Base-by-base conservation (phyloP, 2,888 invertebrate species). In the Papilio protenor region DNA sequence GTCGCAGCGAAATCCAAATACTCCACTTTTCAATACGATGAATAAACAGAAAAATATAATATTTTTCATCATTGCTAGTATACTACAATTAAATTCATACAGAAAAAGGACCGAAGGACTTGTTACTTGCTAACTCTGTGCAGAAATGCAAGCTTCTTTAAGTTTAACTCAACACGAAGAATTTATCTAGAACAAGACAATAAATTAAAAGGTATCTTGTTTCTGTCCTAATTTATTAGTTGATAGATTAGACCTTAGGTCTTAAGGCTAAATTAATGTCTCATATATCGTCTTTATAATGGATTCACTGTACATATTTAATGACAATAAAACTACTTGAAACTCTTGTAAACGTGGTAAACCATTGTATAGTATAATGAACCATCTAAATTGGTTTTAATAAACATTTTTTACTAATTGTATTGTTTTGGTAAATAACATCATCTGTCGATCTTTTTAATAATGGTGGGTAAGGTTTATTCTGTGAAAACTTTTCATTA, bases 1-100 rank as follows among this genome's bases (percentile, higher is more conserved):
- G 72, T 94, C 92, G 82, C 94, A 94, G 21, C 92, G 90, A 78
- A 91, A 92, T 78, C 87, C 80, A 10, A 66, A 23, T 8, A 82
- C 83, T 27, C 72, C 73, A 14, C 61, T 73, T 8, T 73, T 59
- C 4, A 77, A n/a, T 27, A 66, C 10, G 1, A 80, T 10, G 21
- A 79, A 47, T 52, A 74, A 12, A 57, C 49, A 27, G 21, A 74
- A 45, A 74, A 57, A 23, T 16, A 59, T 73, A 27, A 59, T 59
- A 11, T 69, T 33, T 16, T 76, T 73, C 78, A 76, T 78, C 40
- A 5, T 21, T 33, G 11, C 23, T 12, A 70, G 11, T 23, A 21
- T 23, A 70, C 23, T 45, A 47, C 47, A 70, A 21, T 70, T 69
- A 45, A 23, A 64, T 64, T 40, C 16, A 11, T 40, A 40, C 18